These are phyloP conservation scores for Myotis brandtii DNA, from an alignment of 2,113 vertebrate genomes.

Conservation along the genomic window DNA sequence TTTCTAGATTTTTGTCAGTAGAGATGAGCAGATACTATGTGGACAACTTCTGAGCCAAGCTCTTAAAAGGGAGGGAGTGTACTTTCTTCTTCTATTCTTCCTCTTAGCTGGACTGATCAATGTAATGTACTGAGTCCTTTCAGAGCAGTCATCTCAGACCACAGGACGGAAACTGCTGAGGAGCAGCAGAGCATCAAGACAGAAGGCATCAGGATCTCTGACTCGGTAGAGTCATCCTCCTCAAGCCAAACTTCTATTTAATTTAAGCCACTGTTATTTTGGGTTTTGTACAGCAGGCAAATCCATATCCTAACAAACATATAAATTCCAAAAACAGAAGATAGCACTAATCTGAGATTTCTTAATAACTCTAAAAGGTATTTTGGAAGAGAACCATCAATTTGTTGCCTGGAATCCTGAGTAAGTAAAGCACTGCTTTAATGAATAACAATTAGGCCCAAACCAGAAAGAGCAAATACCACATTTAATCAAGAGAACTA, in stretches of 20 bases:
- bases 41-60: neutral
- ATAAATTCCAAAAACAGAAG: neutral
- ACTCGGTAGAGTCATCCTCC: neutral
- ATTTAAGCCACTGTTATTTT: neutral
- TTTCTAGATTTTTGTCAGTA: neutral
- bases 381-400: neutral
- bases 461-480: constrained; percentile 13
- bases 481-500: neutral
- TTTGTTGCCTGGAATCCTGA: neutral
- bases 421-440: constrained; percentile 1
- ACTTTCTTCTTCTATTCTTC: neutral
- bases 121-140: neutral
- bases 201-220: neutral
- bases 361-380: neutral
- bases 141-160: neutral
- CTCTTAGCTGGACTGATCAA: neutral
- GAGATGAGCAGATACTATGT: neutral
- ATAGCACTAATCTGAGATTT: neutral
- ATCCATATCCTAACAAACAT: neutral
- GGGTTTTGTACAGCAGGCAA: neutral
- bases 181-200: neutral
- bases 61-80: neutral
- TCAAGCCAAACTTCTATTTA: neutral
- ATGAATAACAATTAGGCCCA: neutral
- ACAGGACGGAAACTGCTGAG: neutral